Evolutionary conservation across 2,113 vertebrate genomes (phyloP).

Genomic region (Mellivora capensis): DNA sequence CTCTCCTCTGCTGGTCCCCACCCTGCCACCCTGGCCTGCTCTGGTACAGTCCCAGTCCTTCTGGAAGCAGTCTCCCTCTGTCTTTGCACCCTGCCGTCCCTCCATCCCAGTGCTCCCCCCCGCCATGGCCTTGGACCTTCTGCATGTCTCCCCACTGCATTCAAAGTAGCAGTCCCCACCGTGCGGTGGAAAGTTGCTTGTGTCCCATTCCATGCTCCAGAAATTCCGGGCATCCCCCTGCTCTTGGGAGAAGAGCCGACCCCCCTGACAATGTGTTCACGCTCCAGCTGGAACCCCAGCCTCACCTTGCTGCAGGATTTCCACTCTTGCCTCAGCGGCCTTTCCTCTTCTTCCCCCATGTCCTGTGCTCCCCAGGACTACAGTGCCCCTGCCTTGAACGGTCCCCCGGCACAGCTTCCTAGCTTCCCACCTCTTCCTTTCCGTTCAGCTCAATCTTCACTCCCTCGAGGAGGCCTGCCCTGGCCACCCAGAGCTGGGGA

Average conservation of each 20-base stretch:
- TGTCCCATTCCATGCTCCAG: background rate
- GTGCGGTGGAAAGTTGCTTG: background rate
- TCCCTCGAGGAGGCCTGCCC: background rate
- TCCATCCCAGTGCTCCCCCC: no score
- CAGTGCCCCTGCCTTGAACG: background rate
- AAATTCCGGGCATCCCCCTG: background rate
- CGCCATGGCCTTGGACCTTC: background rate
- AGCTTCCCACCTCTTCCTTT: no score
- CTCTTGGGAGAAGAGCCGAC: background rate
- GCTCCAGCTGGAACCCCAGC: no score
- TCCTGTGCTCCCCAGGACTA: background rate
- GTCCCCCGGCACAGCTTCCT: background rate
- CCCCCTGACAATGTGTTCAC: background rate
- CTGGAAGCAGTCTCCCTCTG: no score
- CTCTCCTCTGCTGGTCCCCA: background rate
- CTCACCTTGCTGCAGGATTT: fast-evolving
- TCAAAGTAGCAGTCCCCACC: background rate
- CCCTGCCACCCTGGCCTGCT: fast-evolving
- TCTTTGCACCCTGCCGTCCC: background rate
- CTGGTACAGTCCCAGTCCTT: background rate
- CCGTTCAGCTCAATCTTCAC: background rate
- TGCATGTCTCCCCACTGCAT: no score
- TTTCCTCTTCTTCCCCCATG: background rate
- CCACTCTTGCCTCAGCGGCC: fast-evolving
- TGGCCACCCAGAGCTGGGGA: background rate